phyloP scores from a whole-genome alignment of 2,797 vertebrate genomes.

The Spinus pinus region DNA sequence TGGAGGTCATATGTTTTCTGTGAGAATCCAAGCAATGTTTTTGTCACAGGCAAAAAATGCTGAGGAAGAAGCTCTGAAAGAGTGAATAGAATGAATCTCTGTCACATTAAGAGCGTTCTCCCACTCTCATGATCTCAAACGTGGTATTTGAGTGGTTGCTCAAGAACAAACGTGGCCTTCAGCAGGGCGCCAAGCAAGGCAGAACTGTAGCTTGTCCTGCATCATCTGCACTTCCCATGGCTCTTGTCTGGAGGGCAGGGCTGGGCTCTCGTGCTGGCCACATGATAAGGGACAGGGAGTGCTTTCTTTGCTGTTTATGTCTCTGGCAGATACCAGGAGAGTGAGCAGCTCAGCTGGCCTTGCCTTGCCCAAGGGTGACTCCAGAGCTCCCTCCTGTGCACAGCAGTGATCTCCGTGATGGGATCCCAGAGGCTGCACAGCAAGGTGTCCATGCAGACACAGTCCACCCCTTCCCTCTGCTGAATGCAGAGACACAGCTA shows the following conservation, averaged over 20 bases:
- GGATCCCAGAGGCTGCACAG: not conserved
- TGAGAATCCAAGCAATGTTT: not conserved
- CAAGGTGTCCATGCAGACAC: not conserved
- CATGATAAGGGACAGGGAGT: not conserved
- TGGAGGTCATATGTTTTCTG: not conserved
- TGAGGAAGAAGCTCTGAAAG: not conserved
- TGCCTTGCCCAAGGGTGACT: not conserved
- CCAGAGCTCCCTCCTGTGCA: not conserved
- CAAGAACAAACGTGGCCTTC: not conserved
- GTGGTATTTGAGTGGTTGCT: not conserved
- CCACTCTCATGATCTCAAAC: not conserved
- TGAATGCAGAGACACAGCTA: not conserved
- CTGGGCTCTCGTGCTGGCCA: not conserved
- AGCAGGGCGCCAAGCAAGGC: not conserved
- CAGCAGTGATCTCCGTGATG: fast-evolving
- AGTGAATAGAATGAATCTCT: not conserved
- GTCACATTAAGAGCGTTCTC: not conserved
- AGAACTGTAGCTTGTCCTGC: fast-evolving
- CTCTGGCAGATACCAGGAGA: not conserved
- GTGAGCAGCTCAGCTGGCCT: not conserved
- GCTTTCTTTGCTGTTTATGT: not conserved
- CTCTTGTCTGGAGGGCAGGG: not conserved
- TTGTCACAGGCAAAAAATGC: fast-evolving
- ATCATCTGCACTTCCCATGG: not conserved
- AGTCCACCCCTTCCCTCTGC: not conserved